A percentile compares a stretch with the other conserved stretches of the same genome.
Evolutionary conservation across 92 coral and sea anemone species (phyloP).

Genomic region (Zoanthus sociatus): DNA sequence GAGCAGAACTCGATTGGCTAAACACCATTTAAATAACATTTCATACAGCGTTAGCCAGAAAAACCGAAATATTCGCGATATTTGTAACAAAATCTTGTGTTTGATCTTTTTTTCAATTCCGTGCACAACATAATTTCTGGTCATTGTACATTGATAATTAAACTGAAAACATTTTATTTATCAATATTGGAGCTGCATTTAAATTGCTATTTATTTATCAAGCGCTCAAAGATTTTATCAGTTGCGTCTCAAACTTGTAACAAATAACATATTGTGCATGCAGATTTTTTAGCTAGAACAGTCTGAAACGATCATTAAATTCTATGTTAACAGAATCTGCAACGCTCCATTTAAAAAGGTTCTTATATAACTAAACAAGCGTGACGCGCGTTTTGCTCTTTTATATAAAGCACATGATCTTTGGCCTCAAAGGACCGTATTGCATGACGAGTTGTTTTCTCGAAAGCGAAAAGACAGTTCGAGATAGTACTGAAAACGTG

Average conservation of each 20-base stretch:
- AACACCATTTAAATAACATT: too few species aligned
- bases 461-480: neutral
- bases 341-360: neutral
- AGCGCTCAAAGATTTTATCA: neutral
- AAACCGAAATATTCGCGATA: too few species aligned
- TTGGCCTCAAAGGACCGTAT: neutral
- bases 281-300: neutral
- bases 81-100: neutral
- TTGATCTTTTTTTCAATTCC: neutral
- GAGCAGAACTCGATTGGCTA: too few species aligned
- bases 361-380: neutral
- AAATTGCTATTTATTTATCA: neutral
- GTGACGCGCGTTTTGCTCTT: neutral
- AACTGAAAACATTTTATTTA: constrained; percentile 1
- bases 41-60: too few species aligned
- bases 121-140: neutral
- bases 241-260: neutral
- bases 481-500: neutral
- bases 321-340: neutral
- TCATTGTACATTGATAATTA: neutral
- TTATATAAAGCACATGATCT: neutral
- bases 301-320: neutral
- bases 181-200: neutral
- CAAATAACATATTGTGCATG: neutral
- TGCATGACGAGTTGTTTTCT: neutral